Conservation (phyloP, 2,797 vertebrate species). For the Leptodactylus fallax region DNA sequence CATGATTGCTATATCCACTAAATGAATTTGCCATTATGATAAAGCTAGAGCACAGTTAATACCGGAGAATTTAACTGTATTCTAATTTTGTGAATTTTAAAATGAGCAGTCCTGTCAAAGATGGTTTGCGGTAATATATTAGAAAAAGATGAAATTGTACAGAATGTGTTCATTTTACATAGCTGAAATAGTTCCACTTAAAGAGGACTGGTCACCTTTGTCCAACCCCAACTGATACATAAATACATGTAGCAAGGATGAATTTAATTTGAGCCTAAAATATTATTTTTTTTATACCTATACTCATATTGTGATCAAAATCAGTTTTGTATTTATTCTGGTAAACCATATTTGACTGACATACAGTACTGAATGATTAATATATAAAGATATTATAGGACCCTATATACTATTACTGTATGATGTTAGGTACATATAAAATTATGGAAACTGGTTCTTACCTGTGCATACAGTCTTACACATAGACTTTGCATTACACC, state of each 20-base stretch:
- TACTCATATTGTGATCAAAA: neutral
- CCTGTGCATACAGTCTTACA: slow-evolving; percentile 60
- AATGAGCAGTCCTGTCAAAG: slow-evolving; percentile 28
- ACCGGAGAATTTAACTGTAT: slow-evolving; percentile 26
- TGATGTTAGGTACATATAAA: no score
- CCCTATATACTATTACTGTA: neutral
- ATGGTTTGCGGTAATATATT: slow-evolving; percentile 22
- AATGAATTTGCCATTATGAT: slow-evolving; percentile 45
- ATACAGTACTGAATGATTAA: neutral
- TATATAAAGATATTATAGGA: neutral
- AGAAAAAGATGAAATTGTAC: slow-evolving; percentile 15
- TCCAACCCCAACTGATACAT: neutral
- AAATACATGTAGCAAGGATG: neutral
- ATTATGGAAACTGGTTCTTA: slow-evolving; percentile 37
- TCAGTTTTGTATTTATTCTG: neutral
- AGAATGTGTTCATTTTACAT: slow-evolving; percentile 2
- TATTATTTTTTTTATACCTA: neutral
- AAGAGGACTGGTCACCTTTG: neutral
- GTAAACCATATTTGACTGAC: neutral
- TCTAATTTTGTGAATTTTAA: slow-evolving; percentile 49
- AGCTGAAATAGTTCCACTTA: slow-evolving; percentile 11
- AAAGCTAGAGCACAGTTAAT: slow-evolving; percentile 34
- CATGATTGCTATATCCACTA: slow-evolving; percentile 43
- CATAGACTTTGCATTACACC: slow-evolving; percentile 54
- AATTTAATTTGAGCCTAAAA: neutral